phyloP scores from a whole-genome alignment of 2,797 vertebrate species.

The Gymnopithys bicolor region DNA sequence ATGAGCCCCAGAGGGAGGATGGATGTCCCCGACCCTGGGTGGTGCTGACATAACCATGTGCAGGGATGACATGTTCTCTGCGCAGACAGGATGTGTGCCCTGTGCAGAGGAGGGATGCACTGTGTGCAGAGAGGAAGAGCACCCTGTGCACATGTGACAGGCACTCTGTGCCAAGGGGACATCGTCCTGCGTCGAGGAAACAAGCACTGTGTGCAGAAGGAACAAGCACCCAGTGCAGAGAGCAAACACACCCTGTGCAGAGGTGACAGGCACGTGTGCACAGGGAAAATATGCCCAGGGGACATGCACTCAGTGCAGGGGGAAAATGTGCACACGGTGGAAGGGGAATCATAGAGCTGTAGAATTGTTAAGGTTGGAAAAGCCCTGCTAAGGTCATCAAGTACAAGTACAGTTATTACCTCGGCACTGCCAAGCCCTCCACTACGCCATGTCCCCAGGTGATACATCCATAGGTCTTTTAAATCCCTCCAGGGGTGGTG shows the following conservation, averaged over 20 bases:
- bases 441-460: too few species aligned
- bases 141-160: not conserved
- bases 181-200: not conserved
- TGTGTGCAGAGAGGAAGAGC: not conserved
- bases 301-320: not conserved
- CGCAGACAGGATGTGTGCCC: not conserved
- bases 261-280: too few species aligned
- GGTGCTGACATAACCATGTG: rapidly evolving
- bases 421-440: not conserved
- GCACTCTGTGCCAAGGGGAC: not conserved
- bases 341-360: not conserved
- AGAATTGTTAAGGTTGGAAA: not conserved
- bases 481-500: not conserved
- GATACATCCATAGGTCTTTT: not conserved
- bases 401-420: too few species aligned
- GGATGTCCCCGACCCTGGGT: rapidly evolving
- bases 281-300: not conserved
- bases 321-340: too few species aligned
- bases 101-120: not conserved
- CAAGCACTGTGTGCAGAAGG: not conserved
- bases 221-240: not conserved
- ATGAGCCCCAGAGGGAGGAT: rapidly evolving
- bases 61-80: too few species aligned
- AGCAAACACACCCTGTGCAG: not conserved
- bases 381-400: not conserved